Evolutionary conservation across 2,888 invertebrate genomes (phyloP).

Genomic region (Doris montereyensis): DNA sequence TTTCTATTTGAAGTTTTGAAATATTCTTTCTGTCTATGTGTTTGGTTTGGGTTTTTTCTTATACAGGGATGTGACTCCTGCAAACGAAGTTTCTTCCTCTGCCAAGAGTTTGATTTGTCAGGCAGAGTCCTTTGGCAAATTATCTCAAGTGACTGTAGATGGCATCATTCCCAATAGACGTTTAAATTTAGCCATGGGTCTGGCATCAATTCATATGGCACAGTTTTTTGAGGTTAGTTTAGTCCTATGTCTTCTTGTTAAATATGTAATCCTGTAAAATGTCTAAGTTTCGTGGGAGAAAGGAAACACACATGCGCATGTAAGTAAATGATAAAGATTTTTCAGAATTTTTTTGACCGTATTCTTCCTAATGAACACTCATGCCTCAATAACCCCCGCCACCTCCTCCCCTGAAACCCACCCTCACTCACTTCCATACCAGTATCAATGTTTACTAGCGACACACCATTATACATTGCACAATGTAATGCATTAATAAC

Average conservation of each 20-base stretch:
- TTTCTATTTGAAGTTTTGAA: neutral
- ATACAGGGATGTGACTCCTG: constrained; percentile 55
- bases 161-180: constrained; percentile 61
- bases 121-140: constrained; percentile 59
- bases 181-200: constrained; percentile 67
- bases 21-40: too few relatives aligned
- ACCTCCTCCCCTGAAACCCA: too few relatives aligned
- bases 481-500: too few relatives aligned
- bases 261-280: neutral
- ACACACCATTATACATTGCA: too few relatives aligned
- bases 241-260: neutral
- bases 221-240: constrained; percentile 59
- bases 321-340: constrained; percentile 27
- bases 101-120: constrained; percentile 58
- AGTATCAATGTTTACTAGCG: too few relatives aligned
- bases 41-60: neutral
- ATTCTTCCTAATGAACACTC: too few relatives aligned
- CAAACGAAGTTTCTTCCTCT: constrained; percentile 35
- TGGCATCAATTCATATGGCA: constrained; percentile 66
- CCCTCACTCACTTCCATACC: too few relatives aligned
- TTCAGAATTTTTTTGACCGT: too few relatives aligned
- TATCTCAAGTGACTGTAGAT: constrained; percentile 65
- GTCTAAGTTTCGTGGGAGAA: neutral
- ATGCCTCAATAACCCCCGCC: too few relatives aligned
- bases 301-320: neutral